Percentiles rank a stretch among this genome's conserved stretches.
Evolutionary conservation across 2,888 invertebrate genomes (phyloP).

Genomic region (Orthosia incerta): DNA sequence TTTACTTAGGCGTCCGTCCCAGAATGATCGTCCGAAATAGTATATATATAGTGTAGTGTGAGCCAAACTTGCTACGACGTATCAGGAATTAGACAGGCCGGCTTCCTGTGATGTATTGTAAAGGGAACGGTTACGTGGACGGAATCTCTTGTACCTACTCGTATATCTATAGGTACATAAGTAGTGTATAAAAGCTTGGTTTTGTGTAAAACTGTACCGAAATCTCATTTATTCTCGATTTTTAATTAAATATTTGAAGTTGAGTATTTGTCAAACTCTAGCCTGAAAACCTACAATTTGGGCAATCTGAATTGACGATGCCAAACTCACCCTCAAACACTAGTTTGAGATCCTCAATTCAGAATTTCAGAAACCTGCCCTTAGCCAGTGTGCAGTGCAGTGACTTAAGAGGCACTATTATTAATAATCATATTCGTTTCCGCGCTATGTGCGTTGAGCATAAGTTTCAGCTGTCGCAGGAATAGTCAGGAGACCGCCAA

Average conservation of each 20-base stretch:
- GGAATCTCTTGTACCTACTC: constrained; percentile 40
- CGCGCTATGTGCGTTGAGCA: background rate
- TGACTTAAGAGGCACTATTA: background rate
- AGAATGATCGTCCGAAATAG: constrained; percentile 30
- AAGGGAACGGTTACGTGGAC: constrained; percentile 58
- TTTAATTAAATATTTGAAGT: too few relatives aligned
- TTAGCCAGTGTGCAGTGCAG: background rate
- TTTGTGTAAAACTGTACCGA: constrained; percentile 1
- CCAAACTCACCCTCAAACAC: too few relatives aligned
- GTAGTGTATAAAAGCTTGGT: constrained; percentile 13
- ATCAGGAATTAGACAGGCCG: constrained; percentile 72
- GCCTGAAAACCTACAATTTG: too few relatives aligned
- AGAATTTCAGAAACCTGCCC: too few relatives aligned
- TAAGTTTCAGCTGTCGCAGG: background rate
- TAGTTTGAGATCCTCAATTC: too few relatives aligned
- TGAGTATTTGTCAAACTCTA: too few relatives aligned
- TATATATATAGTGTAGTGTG: constrained; percentile 17
- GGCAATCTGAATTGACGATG: too few relatives aligned
- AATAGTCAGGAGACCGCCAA: background rate
- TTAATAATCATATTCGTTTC: background rate
- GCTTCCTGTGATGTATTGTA: constrained; percentile 75
- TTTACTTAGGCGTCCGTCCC: constrained; percentile 9
- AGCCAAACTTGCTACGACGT: constrained; percentile 63
- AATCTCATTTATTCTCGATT: background rate
- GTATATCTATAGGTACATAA: background rate